Evolutionary conservation across 2,888 invertebrate genomes (phyloP), one percentile per base, ranked within the genome.

Genomic region (Drosophila picticornis): DNA sequence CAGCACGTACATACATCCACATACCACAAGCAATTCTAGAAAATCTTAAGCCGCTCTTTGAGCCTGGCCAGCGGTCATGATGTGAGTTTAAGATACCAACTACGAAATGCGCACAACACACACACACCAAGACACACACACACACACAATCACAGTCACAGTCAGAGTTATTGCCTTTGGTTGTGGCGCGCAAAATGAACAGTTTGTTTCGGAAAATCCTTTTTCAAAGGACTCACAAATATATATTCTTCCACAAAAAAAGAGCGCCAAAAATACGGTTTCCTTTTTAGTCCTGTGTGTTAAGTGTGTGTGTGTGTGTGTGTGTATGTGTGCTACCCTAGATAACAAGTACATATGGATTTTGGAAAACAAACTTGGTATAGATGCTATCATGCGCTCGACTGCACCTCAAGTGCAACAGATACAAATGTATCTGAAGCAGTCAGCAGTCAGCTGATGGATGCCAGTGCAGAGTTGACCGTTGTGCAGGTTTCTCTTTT

Each of bases 361-460:
- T 67, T 61, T 61, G 64, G 36, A 63, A 55, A 73, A 73, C 61
- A 65, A 67, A 68, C 66, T 66, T 52, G 48, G 32, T 52, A 34
- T 57, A 81, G 85, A 86, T 86, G 72, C 56, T 83, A 86, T 86
- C 85, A 80, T 74, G 50, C 72, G 88, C 81, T 80, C 69, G 77
- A 61, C 81, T 78, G 86, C 81, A 83, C 71, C 86, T 86, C 88
- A 85, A 85, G 85, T 85, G 85, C 71, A 48, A 78, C 50, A 64
- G 61, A 64, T 59, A 71, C 66, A 52, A 58, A 63, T 38, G 64
- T 64, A 43, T 66, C 57, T 72, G 57, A 70, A 74, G 81, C 81
- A 70, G 71, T 88, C 85, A 83, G 80, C 85, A 66, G 74, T 88
- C 85, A 85, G 85, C 85, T 85, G 85, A 85, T 75, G 72, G 84